These are phyloP conservation scores for Sycophila sp. DNA, from an alignment of 1,140 invertebrate genomes.

Conservation along the genomic window DNA sequence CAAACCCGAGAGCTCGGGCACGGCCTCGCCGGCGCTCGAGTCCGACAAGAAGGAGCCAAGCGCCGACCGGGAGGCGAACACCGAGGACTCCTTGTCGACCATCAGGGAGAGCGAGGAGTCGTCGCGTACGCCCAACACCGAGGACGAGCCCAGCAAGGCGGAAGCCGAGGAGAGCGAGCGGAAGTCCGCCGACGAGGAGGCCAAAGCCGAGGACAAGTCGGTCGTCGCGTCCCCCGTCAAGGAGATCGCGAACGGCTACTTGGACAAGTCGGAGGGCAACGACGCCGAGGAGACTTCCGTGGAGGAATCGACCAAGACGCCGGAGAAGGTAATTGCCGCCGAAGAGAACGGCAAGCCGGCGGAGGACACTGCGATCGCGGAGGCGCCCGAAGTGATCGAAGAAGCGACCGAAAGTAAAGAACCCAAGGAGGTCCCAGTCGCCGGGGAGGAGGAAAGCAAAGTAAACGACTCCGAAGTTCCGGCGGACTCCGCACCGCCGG, in stretches of 20 bases:
- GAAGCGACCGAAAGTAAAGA: constrained; percentile 12
- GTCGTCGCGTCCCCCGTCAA: neutral
- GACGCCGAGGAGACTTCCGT: neutral
- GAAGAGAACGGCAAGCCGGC: neutral
- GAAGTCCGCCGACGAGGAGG: constrained; percentile 13
- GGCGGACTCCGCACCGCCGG: neutral
- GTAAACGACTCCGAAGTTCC: neutral
- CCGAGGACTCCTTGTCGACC: constrained; percentile 10
- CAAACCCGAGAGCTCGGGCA: constrained; percentile 54
- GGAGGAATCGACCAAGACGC: neutral
- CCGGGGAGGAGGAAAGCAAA: neutral
- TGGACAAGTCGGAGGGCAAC: constrained; percentile 2
- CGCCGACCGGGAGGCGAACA: constrained; percentile 18
- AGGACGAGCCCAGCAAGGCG: constrained; percentile 12
- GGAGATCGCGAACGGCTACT: constrained; percentile 14
- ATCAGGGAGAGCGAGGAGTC: constrained; percentile 21
- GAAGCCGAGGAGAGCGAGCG: constrained; percentile 11
- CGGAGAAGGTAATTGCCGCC: neutral
- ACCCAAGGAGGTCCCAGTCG: no score
- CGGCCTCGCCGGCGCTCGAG: constrained; percentile 51
- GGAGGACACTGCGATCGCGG: no score
- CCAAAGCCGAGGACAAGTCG: neutral
- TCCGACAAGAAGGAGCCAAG: constrained; percentile 47
- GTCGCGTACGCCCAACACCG: neutral
- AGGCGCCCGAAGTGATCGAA: constrained; percentile 31